These are phyloP conservation scores for Anthopleura sola DNA, from an alignment of 64 coral and sea anemone species.

Conservation along the genomic window DNA sequence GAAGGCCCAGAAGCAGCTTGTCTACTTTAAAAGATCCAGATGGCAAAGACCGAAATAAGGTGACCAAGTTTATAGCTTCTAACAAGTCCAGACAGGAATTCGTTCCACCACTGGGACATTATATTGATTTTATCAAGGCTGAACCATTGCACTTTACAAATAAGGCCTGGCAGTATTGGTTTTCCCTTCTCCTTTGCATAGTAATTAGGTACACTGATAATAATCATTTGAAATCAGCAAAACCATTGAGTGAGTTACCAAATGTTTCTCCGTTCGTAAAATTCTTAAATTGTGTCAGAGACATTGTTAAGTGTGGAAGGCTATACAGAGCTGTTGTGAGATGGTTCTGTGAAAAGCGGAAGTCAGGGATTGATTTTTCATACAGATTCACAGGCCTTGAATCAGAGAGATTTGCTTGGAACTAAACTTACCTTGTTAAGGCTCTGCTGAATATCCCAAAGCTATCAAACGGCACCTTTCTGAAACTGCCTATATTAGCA, in stretches of 20 bases:
- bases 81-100: slow-evolving; percentile 53
- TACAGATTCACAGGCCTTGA: slow-evolving; percentile 83
- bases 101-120: slow-evolving; percentile 53
- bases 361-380: slow-evolving; percentile 30
- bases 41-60: slow-evolving; percentile 32
- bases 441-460: slow-evolving; percentile 5
- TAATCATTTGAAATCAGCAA: slow-evolving; percentile 34
- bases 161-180: slow-evolving; percentile 66
- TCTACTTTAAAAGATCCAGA: slow-evolving; percentile 43
- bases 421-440: slow-evolving; percentile 17
- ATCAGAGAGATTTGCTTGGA: slow-evolving; percentile 70
- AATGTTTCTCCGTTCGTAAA: slow-evolving; percentile 21
- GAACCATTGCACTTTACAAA: slow-evolving; percentile 38
- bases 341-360: slow-evolving; percentile 73
- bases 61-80: slow-evolving; percentile 50
- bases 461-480: slow-evolving; percentile 13
- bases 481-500: slow-evolving; percentile 31
- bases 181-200: slow-evolving; percentile 20
- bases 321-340: slow-evolving; percentile 44
- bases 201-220: slow-evolving; percentile 46
- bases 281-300: slow-evolving; percentile 49
- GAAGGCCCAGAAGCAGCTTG: slow-evolving; percentile 31
- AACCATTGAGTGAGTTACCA: slow-evolving; percentile 37
- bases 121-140: slow-evolving; percentile 39
- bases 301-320: slow-evolving; percentile 72